phyloP scores from a whole-genome alignment of 1,140 invertebrate species.

The Bombus terrestris region DNA sequence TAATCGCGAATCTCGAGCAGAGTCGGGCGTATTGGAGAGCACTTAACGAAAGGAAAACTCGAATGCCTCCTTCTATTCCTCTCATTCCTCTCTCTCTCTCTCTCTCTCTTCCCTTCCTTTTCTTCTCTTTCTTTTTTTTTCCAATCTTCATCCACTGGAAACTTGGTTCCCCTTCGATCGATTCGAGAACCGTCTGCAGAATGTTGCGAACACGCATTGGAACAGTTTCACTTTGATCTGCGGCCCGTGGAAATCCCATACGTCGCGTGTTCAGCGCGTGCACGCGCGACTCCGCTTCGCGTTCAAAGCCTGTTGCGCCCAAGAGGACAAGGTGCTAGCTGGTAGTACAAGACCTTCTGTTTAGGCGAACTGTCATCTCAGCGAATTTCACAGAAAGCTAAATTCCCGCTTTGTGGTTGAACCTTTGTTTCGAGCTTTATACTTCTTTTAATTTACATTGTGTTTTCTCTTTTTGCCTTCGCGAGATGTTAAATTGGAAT shows the following conservation, averaged over 20 bases:
- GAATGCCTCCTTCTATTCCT: neutral
- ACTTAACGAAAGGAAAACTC: constrained; percentile 32
- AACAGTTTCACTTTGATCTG: constrained; percentile 68
- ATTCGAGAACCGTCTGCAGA: constrained; percentile 34
- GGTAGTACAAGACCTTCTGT: neutral
- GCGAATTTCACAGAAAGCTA: neutral
- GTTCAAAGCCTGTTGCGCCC: constrained; percentile 40
- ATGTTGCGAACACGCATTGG: constrained; percentile 46
- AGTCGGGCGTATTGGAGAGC: constrained; percentile 21
- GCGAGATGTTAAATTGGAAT: neutral
- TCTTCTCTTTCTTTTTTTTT: neutral
- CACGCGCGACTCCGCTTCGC: neutral
- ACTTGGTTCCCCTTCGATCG: constrained; percentile 39
- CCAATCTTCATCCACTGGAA: constrained; percentile 37
- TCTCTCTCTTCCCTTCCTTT: neutral
- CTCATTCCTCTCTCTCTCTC: neutral
- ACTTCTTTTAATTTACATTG: neutral
- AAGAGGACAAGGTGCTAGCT: neutral
- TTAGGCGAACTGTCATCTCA: neutral
- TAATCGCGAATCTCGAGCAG: constrained; percentile 22
- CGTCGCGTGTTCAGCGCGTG: neutral
- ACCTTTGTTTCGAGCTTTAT: neutral
- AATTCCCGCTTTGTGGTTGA: neutral
- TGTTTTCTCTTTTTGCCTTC: neutral
- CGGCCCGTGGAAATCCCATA: constrained; percentile 67